These are phyloP conservation scores for Rotaria sp. DNA, from an alignment of 2,888 invertebrate genomes.

Conservation along the genomic window DNA sequence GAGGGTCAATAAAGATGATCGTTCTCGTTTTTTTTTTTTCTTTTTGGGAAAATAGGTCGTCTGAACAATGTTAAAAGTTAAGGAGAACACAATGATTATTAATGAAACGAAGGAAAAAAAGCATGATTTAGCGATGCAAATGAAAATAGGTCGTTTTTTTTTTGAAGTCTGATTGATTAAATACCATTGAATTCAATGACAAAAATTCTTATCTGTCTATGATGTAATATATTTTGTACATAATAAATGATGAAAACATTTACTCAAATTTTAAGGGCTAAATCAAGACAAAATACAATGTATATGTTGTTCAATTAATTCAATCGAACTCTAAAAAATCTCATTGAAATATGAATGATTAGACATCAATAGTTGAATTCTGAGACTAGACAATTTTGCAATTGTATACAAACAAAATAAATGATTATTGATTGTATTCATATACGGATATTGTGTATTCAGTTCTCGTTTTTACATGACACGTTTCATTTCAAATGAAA, in stretches of 20 bases:
- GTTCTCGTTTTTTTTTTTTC: not conserved
- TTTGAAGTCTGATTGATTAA: not conserved
- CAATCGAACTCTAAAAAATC: too few relatives aligned
- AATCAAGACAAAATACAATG: not conserved
- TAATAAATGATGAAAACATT: not conserved
- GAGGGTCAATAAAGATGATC: conserved; percentile 2
- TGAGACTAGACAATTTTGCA: not conserved
- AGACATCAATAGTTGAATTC: too few relatives aligned
- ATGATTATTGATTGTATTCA: not conserved
- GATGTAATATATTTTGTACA: not conserved
- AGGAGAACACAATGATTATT: not conserved
- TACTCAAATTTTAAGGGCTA: not conserved
- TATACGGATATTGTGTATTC: not conserved
- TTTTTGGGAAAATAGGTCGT: not conserved
- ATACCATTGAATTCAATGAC: conserved; percentile 10
- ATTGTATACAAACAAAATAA: not conserved
- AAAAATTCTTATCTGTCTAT: conserved; percentile 2
- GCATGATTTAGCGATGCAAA: too few relatives aligned
- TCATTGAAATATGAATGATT: too few relatives aligned
- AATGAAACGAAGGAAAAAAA: not conserved
- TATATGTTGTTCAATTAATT: not conserved
- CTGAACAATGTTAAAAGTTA: not conserved
- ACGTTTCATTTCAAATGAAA: too few relatives aligned
- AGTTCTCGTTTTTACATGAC: not conserved
- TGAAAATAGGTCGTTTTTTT: not conserved